These are phyloP conservation scores for Polymixis lichenea DNA, from an alignment of 2,888 invertebrate species.

Conservation along the genomic window DNA sequence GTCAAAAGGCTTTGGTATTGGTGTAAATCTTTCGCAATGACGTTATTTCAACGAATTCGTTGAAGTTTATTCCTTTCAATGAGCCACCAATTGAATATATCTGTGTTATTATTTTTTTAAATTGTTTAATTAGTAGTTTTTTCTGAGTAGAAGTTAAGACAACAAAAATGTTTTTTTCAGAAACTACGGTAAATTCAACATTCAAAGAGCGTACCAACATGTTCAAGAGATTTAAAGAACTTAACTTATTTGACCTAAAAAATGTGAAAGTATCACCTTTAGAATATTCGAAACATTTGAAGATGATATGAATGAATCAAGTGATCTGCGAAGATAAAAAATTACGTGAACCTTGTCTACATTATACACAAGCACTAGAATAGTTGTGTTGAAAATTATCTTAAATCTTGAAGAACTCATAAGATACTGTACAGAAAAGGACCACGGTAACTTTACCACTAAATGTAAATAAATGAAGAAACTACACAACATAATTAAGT, in stretches of 20 bases:
- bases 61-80: constrained; percentile 1
- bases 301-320: constrained; percentile 7
- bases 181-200: constrained; percentile 8
- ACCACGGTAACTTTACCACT: constrained; percentile 1
- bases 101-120: background rate
- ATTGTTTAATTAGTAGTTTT: background rate
- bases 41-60: constrained; percentile 10
- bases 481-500: background rate
- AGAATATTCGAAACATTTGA: constrained; percentile 2
- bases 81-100: background rate
- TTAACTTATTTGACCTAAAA: constrained; percentile 14
- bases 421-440: background rate
- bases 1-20: constrained; percentile 55
- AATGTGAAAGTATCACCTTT: constrained; percentile 7
- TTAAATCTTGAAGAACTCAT: background rate
- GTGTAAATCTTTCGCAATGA: constrained; percentile 40
- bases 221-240: background rate
- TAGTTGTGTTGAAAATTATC: background rate
- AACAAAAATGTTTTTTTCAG: background rate
- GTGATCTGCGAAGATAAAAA: background rate
- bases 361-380: constrained; percentile 1
- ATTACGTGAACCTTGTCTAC: background rate
- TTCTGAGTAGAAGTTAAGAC: background rate
- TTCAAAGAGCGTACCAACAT: background rate
- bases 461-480: constrained; percentile 25